Percentiles rank a stretch among this genome's conserved stretches.
Conservation (phyloP, 2,113 vertebrate species). For the Myiopsitta monachus region DNA sequence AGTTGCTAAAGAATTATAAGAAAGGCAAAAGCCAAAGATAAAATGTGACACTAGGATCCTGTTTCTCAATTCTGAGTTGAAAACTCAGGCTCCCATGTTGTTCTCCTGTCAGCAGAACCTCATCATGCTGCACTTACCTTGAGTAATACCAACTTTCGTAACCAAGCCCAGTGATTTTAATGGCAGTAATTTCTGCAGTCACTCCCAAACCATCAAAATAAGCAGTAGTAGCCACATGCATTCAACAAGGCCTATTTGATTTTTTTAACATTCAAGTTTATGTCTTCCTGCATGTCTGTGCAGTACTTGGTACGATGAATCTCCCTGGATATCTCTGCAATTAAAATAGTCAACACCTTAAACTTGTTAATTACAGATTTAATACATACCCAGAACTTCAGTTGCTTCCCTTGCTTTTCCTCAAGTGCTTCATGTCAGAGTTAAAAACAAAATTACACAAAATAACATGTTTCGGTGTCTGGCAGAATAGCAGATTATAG, state of each 20-base stretch:
- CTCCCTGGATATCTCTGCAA: not conserved
- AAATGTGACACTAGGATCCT: not conserved
- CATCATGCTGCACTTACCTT: not conserved
- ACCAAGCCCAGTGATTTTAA: not conserved
- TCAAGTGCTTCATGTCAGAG: not conserved
- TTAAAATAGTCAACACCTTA: not conserved
- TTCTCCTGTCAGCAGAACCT: not conserved
- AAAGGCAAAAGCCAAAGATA: not conserved
- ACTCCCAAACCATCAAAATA: not conserved
- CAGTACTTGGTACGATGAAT: not conserved
- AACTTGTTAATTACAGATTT: not conserved
- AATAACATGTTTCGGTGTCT: not conserved
- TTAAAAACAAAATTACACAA: not conserved
- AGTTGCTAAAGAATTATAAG: not conserved
- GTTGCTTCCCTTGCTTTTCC: not conserved
- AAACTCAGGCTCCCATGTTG: not conserved
- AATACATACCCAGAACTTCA: not conserved
- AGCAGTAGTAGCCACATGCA: not conserved
- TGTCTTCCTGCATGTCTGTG: not conserved
- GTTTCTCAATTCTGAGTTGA: not conserved
- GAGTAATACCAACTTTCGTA: not conserved
- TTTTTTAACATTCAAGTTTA: not conserved
- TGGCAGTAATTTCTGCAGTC: not conserved
- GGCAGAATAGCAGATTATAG: not conserved
- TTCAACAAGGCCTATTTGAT: not conserved